Base-by-base conservation (phyloP, 2,113 vertebrate species). In the Psilopsiagon aymara region DNA sequence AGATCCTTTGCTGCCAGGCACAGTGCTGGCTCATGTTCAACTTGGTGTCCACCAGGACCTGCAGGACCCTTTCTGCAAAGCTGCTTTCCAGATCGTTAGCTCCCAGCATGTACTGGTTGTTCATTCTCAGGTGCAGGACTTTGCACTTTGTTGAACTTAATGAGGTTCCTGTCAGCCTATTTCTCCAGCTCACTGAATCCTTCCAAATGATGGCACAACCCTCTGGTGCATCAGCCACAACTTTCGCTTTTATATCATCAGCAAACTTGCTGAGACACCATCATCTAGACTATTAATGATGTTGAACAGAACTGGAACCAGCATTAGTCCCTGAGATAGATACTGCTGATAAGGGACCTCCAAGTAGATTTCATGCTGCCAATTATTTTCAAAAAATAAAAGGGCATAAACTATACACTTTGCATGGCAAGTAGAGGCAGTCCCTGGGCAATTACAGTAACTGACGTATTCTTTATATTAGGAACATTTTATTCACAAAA, bases 271-370 rank as follows among this genome's bases (percentile, higher is more conserved):
- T 55, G 31, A 92, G 5, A 47, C 3, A 53, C 14, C 27, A 53
- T 39, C n/a, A 47, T 44, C 35, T 44, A 85, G 39, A 41, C 19
- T 29, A 60, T 11, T 23, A 69, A 64, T 9, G 13, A 59, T 7
- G 20, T 5, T 6, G 7, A 90, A 69, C 3, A 73, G 8, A 11
- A 85, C 18, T 16, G 13, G 66, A 81, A 1, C 3, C 0, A 1
- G 28, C 2, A 5, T 7, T 37, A 41, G 47, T 1, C 35, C 3
- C 6, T 28, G 7, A 10, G 11, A 41, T 9, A 67, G 14, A 78
- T 11, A 28, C 9, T 1, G 1, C 17, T n/a, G 25, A 4, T 19
- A 46, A 57, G 5, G 1, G 15, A 17, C 11, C 41, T 75, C 19
- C 62, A 63, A 67, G 49, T 1, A 82, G 76, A 62, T 7, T 46